A percentile compares a stretch with the other conserved stretches of the same genome.
phyloP scores from a whole-genome alignment of 1,140 invertebrate genomes.

The Lysiphlebus fabarum region DNA sequence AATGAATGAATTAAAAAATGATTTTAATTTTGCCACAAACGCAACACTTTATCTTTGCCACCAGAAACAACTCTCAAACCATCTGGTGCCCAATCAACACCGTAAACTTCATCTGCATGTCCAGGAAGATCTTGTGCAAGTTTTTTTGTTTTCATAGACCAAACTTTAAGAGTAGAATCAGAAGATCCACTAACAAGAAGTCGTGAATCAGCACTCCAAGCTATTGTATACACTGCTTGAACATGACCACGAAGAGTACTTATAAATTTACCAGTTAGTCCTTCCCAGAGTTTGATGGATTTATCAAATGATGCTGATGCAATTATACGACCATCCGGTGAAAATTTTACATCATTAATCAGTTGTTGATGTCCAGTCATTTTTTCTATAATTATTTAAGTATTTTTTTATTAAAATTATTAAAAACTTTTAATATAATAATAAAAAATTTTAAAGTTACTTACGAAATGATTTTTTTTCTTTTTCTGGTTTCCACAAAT shows the following conservation, averaged over 20 bases:
- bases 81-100: slow-evolving; percentile 98
- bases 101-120: slow-evolving; percentile 98
- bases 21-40: slow-evolving; percentile 68
- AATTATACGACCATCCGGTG: slow-evolving; percentile 87
- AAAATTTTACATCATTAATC: slow-evolving; percentile 97
- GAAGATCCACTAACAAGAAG: slow-evolving; percentile 92
- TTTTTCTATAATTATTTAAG: slow-evolving; percentile 56
- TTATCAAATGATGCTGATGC: slow-evolving; percentile 99
- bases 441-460: slow-evolving; percentile 20
- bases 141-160: slow-evolving; percentile 85
- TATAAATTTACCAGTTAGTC: slow-evolving; percentile 85
- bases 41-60: slow-evolving; percentile 98
- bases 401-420: not conserved
- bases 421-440: slow-evolving; percentile 7
- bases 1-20: not conserved
- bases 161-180: slow-evolving; percentile 97
- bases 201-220: slow-evolving; percentile 96
- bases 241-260: slow-evolving; percentile 92
- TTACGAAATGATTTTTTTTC: slow-evolving; percentile 79
- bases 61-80: slow-evolving; percentile 91
- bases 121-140: slow-evolving; percentile 93
- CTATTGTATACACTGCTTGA: slow-evolving; percentile 91
- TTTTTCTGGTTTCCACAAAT: slow-evolving; percentile 91
- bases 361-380: slow-evolving; percentile 98
- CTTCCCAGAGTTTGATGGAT: slow-evolving; percentile 95